A percentile compares a stretch with the other conserved stretches of the same genome.
phyloP scores from a whole-genome alignment of 2,797 vertebrate genomes.

The Petrocephalus sullivani region DNA sequence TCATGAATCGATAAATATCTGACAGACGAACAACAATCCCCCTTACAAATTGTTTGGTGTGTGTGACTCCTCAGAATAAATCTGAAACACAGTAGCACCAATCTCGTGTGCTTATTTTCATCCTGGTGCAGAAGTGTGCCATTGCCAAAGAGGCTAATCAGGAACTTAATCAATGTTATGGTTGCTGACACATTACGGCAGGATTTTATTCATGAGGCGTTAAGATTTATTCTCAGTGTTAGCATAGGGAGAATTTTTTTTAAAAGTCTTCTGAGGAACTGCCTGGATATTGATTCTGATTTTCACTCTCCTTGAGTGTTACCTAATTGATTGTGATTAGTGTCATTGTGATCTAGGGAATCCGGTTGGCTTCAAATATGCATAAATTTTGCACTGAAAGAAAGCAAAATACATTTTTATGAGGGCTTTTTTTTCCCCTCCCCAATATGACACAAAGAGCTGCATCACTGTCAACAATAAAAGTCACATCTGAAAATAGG shows the following conservation, averaged over 20 bases:
- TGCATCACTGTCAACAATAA: neutral
- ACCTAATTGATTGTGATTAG: conserved; percentile 18
- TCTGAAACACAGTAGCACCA: neutral
- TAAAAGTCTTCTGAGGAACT: neutral
- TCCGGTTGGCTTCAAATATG: neutral
- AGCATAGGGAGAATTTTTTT: neutral
- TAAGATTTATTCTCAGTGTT: neutral
- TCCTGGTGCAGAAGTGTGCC: neutral
- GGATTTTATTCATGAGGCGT: neutral
- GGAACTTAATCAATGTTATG: conserved; percentile 1
- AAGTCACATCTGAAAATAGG: neutral
- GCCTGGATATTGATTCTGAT: conserved; percentile 12
- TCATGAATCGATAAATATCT: neutral
- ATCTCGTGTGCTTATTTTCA: neutral
- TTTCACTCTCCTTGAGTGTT: neutral
- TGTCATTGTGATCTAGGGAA: conserved; percentile 6
- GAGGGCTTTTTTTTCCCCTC: neutral
- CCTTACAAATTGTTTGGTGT: neutral
- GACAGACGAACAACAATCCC: neutral
- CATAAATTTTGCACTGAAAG: neutral
- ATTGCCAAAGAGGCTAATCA: neutral
- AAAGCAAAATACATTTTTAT: neutral
- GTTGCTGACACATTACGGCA: neutral
- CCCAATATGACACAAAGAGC: neutral
- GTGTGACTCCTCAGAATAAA: neutral